These are phyloP conservation scores for Zalophus californianus DNA, from an alignment of 2,797 vertebrate genomes.

Conservation along the genomic window DNA sequence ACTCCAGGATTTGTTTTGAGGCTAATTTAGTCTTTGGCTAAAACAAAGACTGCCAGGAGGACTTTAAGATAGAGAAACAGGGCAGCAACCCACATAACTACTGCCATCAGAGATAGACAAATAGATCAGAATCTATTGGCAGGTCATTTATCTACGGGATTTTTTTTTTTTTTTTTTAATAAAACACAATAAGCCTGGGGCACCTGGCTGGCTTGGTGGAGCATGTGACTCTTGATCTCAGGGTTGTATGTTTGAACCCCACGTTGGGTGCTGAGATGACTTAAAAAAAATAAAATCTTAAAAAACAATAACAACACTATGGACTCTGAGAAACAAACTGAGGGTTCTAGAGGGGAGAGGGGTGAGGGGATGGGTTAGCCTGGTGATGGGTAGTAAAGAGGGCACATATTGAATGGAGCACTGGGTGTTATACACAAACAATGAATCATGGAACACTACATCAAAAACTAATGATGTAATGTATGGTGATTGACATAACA, in stretches of 20 bases:
- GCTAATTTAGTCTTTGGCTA: background rate
- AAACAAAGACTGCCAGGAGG: background rate
- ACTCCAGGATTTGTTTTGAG: background rate
- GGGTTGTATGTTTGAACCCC: background rate
- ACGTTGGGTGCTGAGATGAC: background rate
- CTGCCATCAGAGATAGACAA: background rate
- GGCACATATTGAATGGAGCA: no score
- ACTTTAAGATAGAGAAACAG: background rate
- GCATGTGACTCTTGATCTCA: background rate
- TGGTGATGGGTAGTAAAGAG: no score
- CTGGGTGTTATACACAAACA: no score
- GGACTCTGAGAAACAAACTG: no score
- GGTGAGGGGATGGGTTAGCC: no score
- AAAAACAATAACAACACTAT: background rate
- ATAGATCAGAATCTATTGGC: background rate
- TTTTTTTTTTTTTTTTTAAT: background rate
- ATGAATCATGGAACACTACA: no score
- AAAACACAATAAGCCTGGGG: background rate
- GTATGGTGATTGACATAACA: no score
- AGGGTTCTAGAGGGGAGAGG: no score
- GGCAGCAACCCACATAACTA: background rate
- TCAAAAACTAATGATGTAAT: no score
- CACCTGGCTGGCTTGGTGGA: background rate
- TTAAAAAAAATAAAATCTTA: background rate
- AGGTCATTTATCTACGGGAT: background rate